A percentile compares a stretch with the other conserved stretches of the same genome.
Evolutionary conservation across 2,797 vertebrate species (phyloP).

Genomic region (Ispidina picta): DNA sequence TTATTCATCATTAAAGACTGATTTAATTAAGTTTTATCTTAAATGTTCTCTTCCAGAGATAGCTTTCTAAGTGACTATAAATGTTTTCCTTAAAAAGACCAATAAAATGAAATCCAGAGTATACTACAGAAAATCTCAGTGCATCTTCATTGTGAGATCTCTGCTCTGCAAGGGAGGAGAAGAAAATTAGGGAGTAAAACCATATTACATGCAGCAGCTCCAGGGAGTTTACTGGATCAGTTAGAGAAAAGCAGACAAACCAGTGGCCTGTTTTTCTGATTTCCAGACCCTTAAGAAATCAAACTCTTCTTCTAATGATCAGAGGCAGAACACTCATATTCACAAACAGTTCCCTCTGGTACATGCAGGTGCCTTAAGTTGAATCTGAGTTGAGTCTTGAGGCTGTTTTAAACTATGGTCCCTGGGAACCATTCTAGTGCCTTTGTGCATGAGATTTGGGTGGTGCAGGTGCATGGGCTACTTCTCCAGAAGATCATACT

Average conservation of each 20-base stretch:
- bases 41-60: background rate
- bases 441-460: background rate
- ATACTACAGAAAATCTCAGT: background rate
- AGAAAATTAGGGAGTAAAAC: background rate
- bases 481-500: background rate
- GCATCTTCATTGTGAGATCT: background rate
- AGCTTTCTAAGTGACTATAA: background rate
- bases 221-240: background rate
- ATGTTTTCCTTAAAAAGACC: background rate
- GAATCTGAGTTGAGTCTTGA: background rate
- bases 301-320: background rate
- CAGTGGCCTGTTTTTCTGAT: background rate
- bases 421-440: background rate
- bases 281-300: background rate
- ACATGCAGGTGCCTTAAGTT: background rate
- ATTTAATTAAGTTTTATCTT: background rate
- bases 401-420: background rate
- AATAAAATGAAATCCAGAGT: background rate
- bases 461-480: background rate
- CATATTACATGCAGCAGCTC: background rate
- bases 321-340: background rate
- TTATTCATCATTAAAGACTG: background rate
- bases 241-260: background rate
- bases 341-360: background rate
- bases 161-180: background rate